These are phyloP conservation scores for Leiothrix lutea DNA, from an alignment of 2,113 vertebrate species.

Conservation along the genomic window DNA sequence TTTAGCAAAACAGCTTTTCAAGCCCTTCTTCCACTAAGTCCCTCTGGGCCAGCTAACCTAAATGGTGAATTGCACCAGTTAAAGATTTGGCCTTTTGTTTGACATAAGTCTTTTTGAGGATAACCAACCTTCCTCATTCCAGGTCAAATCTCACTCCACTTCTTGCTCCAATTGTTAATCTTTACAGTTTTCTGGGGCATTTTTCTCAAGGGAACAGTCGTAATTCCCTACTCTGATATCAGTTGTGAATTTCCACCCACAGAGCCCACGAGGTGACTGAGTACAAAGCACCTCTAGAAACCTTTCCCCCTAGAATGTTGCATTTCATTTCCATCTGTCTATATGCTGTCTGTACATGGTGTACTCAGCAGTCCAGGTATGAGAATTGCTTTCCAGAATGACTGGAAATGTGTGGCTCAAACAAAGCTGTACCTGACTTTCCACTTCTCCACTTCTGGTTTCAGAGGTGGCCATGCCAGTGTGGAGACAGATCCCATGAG, in stretches of 20 bases:
- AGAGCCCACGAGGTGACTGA: rapidly evolving
- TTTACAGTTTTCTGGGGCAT: background rate
- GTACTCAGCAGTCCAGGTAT: background rate
- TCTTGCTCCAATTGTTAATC: background rate
- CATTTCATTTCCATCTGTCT: background rate
- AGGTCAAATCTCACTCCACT: background rate
- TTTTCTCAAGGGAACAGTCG: background rate
- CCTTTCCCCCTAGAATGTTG: background rate
- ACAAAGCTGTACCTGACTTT: background rate
- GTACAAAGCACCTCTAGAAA: background rate
- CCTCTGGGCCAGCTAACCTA: background rate
- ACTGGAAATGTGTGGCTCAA: background rate
- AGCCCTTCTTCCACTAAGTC: background rate
- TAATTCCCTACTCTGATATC: background rate
- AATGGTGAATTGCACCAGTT: background rate
- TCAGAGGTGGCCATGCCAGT: background rate
- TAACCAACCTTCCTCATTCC: background rate
- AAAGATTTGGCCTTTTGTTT: background rate
- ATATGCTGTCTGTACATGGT: background rate
- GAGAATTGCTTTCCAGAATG: background rate
- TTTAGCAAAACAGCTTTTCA: background rate
- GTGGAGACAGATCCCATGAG: background rate
- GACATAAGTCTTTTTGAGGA: background rate
- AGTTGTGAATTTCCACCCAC: background rate
- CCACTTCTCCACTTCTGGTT: background rate